A percentile compares a stretch with the other conserved stretches of the same genome.
These are phyloP conservation scores for Agriopis marginaria DNA, from an alignment of 2,888 invertebrate genomes.

Conservation along the genomic window DNA sequence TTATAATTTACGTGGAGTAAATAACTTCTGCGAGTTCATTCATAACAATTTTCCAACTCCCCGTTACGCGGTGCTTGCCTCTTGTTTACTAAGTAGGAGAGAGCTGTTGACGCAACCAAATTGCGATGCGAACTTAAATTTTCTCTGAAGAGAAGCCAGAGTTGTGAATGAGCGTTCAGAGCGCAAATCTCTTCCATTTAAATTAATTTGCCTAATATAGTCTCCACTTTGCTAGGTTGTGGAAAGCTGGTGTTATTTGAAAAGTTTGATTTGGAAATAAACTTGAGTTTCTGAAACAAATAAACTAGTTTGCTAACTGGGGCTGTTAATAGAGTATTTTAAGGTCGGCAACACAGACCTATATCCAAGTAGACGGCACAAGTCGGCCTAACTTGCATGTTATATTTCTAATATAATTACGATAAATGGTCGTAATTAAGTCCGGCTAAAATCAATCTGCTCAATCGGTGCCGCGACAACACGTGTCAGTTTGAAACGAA, in stretches of 20 bases:
- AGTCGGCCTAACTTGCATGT: no score
- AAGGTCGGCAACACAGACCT: no score
- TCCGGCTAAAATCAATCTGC: no score
- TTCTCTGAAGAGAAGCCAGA: constrained; percentile 5
- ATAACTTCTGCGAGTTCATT: constrained; percentile 28
- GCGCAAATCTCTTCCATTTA: background rate
- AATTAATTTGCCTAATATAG: constrained; percentile 13
- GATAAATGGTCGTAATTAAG: no score
- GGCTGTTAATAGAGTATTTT: no score
- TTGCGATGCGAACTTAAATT: constrained; percentile 47
- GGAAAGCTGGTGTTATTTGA: constrained; percentile 5
- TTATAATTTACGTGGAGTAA: constrained; percentile 12
- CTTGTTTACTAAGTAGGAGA: constrained; percentile 76
- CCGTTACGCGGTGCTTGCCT: constrained; percentile 51
- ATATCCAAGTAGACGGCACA: no score
- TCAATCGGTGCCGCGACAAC: no score
- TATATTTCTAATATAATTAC: no score
- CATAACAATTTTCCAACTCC: constrained; percentile 36
- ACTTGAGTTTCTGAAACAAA: background rate
- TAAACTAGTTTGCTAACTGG: no score
- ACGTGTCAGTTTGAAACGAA: no score
- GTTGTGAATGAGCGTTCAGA: constrained; percentile 13
- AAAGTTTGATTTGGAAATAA: background rate
- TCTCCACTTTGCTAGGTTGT: constrained; percentile 9
- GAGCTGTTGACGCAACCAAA: constrained; percentile 56